Percentiles rank a stretch among this genome's conserved stretches.
These are phyloP conservation scores for Melanotaenia pygmaea DNA, from an alignment of 2,797 vertebrate species.

Conservation along the genomic window DNA sequence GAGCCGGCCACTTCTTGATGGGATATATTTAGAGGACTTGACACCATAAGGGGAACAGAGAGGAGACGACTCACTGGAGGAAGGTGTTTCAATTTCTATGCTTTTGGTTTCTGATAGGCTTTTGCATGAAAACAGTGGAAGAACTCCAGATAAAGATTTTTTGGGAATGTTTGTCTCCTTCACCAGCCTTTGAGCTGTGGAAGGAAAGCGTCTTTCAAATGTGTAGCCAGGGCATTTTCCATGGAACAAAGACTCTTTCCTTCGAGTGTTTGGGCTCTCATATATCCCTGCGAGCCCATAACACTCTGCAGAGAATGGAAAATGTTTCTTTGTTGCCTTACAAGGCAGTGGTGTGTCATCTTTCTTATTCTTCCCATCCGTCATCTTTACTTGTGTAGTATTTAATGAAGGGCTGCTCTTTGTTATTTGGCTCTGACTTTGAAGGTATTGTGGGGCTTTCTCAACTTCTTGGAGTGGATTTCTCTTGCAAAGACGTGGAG, in stretches of 20 bases:
- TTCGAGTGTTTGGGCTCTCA: constrained; percentile 78
- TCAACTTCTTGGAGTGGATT: constrained; percentile 35
- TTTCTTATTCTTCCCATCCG: constrained; percentile 38
- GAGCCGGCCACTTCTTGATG: constrained; percentile 34
- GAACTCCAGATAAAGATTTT: constrained; percentile 42
- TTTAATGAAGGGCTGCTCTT: constrained; percentile 22
- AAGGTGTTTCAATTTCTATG: constrained; percentile 64
- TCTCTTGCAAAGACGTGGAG: constrained; percentile 72
- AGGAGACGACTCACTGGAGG: constrained; percentile 72
- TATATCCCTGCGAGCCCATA: constrained; percentile 74
- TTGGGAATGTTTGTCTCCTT: constrained; percentile 37
- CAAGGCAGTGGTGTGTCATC: constrained; percentile 16
- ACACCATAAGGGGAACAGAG: constrained; percentile 48
- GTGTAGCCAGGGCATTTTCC: constrained; percentile 62
- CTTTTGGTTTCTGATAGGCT: constrained; percentile 57
- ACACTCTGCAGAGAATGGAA: constrained; percentile 71
- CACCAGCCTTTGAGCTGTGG: constrained; percentile 27
- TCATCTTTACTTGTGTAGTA: constrained; percentile 6
- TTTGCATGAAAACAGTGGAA: constrained; percentile 50
- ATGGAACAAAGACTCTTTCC: constrained; percentile 83
- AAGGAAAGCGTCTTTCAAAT: constrained; percentile 56
- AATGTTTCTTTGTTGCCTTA: constrained; percentile 52
- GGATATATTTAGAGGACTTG: constrained; percentile 33
- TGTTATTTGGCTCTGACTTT: constrained; percentile 13
- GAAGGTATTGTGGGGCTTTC: constrained; percentile 6